Percentiles rank a stretch among this genome's conserved stretches.
These are phyloP conservation scores for Zele albiditarsus DNA, from an alignment of 2,888 invertebrate species.

Conservation along the genomic window DNA sequence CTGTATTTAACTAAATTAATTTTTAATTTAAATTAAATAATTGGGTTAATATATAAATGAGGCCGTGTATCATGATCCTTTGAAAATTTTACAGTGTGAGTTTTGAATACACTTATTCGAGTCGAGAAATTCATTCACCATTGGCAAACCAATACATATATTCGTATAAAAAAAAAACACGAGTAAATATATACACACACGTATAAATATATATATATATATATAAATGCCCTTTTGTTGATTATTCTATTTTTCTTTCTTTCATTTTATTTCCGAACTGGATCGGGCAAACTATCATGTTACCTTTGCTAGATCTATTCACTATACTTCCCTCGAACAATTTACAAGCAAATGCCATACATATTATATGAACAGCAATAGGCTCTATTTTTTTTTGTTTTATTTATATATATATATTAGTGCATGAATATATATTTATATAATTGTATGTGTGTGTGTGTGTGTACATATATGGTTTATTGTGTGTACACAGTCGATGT, in stretches of 20 bases:
- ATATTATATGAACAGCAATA: background rate
- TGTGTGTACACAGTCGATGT: background rate
- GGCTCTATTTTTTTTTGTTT: background rate
- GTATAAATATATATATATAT: background rate
- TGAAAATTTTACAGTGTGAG: background rate
- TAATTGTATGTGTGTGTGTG: background rate
- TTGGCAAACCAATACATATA: slow-evolving; percentile 48
- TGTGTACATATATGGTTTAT: background rate
- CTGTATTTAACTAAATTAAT: no score
- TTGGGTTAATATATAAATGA: background rate
- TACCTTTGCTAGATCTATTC: slow-evolving; percentile 55
- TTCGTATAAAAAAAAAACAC: background rate
- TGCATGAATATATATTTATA: background rate
- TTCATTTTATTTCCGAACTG: slow-evolving; percentile 51
- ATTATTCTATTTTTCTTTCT: slow-evolving; percentile 52
- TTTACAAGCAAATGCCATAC: background rate
- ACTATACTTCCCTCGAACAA: slow-evolving; percentile 4
- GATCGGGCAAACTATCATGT: slow-evolving; percentile 62
- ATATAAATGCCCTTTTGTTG: slow-evolving; percentile 57
- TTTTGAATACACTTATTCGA: background rate
- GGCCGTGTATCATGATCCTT: background rate
- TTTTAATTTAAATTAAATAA: background rate
- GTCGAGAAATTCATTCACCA: slow-evolving; percentile 55
- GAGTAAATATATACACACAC: background rate
- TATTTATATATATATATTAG: background rate